Evolutionary conservation across 2,888 invertebrate species (phyloP).

Genomic region (Holacanthella duospinosa): DNA sequence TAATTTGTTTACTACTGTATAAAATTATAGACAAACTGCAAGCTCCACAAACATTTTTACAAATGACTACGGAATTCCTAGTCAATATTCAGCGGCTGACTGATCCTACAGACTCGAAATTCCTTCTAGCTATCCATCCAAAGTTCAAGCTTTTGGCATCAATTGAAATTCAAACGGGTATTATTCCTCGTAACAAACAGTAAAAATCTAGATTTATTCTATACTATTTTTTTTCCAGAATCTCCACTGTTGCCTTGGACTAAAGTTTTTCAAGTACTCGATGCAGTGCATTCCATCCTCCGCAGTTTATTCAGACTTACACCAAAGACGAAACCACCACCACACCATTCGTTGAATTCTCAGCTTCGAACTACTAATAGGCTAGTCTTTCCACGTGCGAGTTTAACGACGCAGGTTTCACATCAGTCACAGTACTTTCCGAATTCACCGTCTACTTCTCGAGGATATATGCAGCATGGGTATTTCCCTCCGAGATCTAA

Average conservation of each 20-base stretch:
- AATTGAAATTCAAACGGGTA: slow-evolving; percentile 21
- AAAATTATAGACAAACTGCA: slow-evolving; percentile 26
- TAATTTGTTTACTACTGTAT: background rate
- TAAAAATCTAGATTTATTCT: no score
- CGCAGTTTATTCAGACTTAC: slow-evolving; percentile 19
- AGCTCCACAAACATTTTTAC: slow-evolving; percentile 29
- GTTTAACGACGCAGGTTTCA: background rate
- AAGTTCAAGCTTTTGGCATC: slow-evolving; percentile 26
- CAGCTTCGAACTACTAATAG: slow-evolving; percentile 2
- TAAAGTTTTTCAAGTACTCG: slow-evolving; percentile 13
- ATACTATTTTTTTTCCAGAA: no score
- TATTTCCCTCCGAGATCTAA: background rate
- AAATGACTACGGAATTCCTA: slow-evolving; percentile 30
- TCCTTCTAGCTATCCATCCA: slow-evolving; percentile 25
- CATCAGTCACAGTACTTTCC: background rate
- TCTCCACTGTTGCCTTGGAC: slow-evolving; percentile 16
- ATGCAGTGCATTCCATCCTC: slow-evolving; percentile 22
- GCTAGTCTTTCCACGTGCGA: background rate
- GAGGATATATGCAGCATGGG: background rate
- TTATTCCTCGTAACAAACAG: no score
- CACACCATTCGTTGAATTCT: background rate
- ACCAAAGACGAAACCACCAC: slow-evolving; percentile 7
- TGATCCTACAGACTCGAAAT: slow-evolving; percentile 22
- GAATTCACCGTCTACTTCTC: background rate
- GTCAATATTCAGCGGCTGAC: slow-evolving; percentile 29